phyloP scores from a whole-genome alignment of 2,888 invertebrate genomes.

The Cephus spinipes region DNA sequence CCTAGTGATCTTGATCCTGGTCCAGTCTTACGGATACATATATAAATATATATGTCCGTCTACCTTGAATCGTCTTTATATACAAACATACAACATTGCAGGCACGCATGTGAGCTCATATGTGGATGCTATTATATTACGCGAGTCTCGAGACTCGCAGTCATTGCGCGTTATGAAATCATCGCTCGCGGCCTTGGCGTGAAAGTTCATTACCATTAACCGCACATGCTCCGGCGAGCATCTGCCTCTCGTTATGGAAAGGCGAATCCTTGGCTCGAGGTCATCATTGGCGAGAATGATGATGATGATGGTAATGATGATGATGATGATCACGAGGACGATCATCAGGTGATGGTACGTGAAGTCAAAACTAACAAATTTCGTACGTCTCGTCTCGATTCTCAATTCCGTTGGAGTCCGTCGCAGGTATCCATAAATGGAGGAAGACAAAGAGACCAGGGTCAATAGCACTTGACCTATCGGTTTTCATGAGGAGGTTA shows the following conservation, averaged over 20 bases:
- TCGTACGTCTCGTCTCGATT: not conserved
- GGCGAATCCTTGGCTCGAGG: not conserved
- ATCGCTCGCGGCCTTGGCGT: constrained; percentile 58
- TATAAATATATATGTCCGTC: not conserved
- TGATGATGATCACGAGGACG: not conserved
- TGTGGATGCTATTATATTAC: not conserved
- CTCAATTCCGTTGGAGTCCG: not conserved
- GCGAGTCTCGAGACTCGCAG: constrained; percentile 11
- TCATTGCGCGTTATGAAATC: constrained; percentile 57
- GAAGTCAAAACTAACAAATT: not conserved
- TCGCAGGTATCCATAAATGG: not conserved
- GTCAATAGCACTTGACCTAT: not conserved
- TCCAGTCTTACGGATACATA: not conserved
- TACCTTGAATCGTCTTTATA: not conserved
- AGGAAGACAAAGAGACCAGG: not conserved
- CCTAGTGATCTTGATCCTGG: not conserved
- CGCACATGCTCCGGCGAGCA: constrained; percentile 32
- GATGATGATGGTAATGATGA: not conserved
- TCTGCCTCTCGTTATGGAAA: not conserved
- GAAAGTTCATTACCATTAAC: constrained; percentile 66
- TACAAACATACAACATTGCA: not conserved
- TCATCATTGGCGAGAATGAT: not conserved
- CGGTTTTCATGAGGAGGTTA: not conserved
- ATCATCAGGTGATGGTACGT: not conserved
- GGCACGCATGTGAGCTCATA: not conserved